Evolutionary conservation across 2,113 vertebrate genomes (phyloP), one percentile per base, ranked within the genome.

Genomic region (Cichladusa arquata): DNA sequence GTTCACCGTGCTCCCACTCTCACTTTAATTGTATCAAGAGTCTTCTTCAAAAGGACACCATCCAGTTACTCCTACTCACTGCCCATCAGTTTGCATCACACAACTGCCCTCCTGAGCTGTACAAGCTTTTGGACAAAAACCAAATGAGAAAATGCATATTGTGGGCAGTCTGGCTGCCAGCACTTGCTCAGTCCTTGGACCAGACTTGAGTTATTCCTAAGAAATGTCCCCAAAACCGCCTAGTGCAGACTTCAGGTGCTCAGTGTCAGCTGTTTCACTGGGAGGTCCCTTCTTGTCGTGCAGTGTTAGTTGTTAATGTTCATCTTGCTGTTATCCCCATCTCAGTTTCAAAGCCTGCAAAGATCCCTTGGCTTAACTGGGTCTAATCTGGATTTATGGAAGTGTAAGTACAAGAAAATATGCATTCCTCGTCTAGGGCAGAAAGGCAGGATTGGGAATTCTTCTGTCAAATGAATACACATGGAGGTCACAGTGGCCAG

Each of bases 391-490:
- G 78, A 82, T 90, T 88, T 94, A 61, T 69, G 42, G 2, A 92
- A 80, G 14, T 45, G 42, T 58, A 90, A 83, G 22, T 61, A 81
- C 54, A 53, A 54, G 70, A 22, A 85, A 82, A 69, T 47, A 54
- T 10, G 18, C 1, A 2, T 47, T 64, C 53, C 36, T 79, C 1
- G 0, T 36, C 69, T 79, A 4, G 0, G 1, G 40, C 5, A 18
- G 62, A 82, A 88, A 81, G 71, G 38, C 45, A 82, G 74, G 78
- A 56, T 6, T 53, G 42, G 50, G 62, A 72, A 45, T 61, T 83
- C 45, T 70, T 0, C 24, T 38, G 47, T 56, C 61, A 64, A 1
- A 56, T 22, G 26, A 62, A 81, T 53, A 47, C 8, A 15, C 0
- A 0, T 36, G 58, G 74, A 57, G 10, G 38, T 58, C 34, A 70